Conservation (phyloP, 2,888 invertebrate genomes). For the Morpho deidamia region DNA sequence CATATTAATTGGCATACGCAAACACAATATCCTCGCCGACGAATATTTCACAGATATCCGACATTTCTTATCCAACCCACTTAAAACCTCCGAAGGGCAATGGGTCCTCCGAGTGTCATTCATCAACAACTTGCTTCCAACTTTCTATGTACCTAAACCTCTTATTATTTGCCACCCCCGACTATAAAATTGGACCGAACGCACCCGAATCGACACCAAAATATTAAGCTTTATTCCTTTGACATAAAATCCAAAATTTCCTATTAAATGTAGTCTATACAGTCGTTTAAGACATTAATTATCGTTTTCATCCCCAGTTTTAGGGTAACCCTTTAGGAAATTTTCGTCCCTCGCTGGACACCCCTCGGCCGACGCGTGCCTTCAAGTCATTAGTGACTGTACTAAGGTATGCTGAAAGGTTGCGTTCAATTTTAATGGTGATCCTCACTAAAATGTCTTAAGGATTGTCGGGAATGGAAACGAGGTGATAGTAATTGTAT, state of each 20-base stretch:
- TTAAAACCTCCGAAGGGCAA: conserved; percentile 77
- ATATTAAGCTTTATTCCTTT: conserved; percentile 31
- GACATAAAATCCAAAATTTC: conserved; percentile 32
- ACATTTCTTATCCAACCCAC: conserved; percentile 75
- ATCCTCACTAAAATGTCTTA: conserved; percentile 11
- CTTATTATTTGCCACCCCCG: conserved; percentile 72
- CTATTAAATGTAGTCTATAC: conserved; percentile 32
- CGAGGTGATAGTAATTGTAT: too few species aligned
- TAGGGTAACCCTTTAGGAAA: conserved; percentile 74
- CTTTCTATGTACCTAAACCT: conserved; percentile 71
- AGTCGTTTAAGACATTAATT: conserved; percentile 73
- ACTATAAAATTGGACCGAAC: conserved; percentile 74
- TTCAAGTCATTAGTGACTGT: conserved; percentile 64
- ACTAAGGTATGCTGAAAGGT: conserved; percentile 61
- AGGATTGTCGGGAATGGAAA: not conserved
- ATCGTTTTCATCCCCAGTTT: conserved; percentile 63
- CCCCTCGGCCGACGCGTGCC: conserved; percentile 66
- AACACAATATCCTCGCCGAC: conserved; percentile 36
- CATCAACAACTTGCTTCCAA: conserved; percentile 71
- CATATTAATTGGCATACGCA: conserved; percentile 52
- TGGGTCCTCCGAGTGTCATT: conserved; percentile 77
- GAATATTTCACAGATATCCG: conserved; percentile 73
- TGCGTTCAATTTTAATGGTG: conserved; percentile 49
- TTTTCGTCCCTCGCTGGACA: conserved; percentile 73
- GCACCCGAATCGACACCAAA: conserved; percentile 30